phyloP scores from a whole-genome alignment of 2,888 invertebrate species.

The Hartigia nigra region DNA sequence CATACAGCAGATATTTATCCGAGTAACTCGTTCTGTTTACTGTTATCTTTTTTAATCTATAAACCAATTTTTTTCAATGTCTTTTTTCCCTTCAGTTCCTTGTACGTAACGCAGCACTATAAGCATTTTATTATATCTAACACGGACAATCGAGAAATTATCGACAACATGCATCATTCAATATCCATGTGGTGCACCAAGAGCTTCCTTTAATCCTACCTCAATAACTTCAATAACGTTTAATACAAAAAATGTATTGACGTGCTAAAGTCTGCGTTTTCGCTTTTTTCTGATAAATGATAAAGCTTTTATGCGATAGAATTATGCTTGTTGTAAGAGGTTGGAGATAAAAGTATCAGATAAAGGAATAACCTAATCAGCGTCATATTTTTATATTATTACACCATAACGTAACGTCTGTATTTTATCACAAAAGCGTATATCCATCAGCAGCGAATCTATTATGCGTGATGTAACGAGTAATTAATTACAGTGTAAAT shows the following conservation, averaged over 20 bases:
- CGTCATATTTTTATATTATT: not conserved
- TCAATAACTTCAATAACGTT: not conserved
- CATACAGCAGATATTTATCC: not conserved
- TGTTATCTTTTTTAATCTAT: not conserved
- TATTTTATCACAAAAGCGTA: not conserved
- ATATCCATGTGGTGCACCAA: not conserved
- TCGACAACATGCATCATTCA: not conserved
- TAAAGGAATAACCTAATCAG: not conserved
- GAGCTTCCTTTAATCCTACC: not conserved
- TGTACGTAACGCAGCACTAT: not conserved
- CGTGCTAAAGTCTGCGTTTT: no score
- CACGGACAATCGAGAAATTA: not conserved
- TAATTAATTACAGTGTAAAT: not conserved
- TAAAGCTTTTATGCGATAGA: no score
- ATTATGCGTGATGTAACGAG: not conserved
- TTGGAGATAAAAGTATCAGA: not conserved
- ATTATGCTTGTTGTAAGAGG: no score
- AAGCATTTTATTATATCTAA: not conserved
- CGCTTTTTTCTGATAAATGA: not conserved
- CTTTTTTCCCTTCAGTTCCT: not conserved
- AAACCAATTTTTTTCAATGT: not conserved
- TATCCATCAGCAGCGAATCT: not conserved
- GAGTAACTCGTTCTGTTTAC: not conserved
- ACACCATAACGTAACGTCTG: no score
- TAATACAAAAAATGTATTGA: not conserved